Conservation (phyloP, 1,140 invertebrate species). For the Calliphora vicina region DNA sequence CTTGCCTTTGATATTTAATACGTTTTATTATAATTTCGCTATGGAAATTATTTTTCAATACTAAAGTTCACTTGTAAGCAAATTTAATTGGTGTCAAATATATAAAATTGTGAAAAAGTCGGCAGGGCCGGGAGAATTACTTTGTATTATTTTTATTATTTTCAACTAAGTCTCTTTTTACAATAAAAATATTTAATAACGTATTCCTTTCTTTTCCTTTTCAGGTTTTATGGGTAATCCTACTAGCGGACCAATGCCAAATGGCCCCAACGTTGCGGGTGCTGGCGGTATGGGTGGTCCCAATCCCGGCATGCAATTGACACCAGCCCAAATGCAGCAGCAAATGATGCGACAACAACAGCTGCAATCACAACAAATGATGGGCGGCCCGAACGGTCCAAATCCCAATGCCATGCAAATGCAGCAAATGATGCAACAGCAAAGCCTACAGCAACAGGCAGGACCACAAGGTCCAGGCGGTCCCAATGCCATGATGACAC, state of each 20-base stretch:
- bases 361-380: conserved; percentile 42
- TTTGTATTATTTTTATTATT: too few relatives aligned
- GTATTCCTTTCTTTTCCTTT: conserved; percentile 5
- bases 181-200: background rate
- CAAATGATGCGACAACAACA: conserved; percentile 63
- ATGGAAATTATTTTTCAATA: too few relatives aligned
- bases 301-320: conserved; percentile 67
- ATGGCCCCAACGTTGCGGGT: conserved; percentile 46
- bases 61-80: too few relatives aligned
- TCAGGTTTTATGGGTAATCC: conserved; percentile 58
- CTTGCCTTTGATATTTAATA: too few relatives aligned
- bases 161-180: too few relatives aligned
- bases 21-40: too few relatives aligned
- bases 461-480: conserved; percentile 49
- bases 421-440: conserved; percentile 45
- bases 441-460: conserved; percentile 43
- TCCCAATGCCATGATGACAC: conserved; percentile 52
- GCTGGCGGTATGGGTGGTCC: conserved; percentile 46
- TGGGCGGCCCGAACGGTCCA: conserved; percentile 32
- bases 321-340: conserved; percentile 64
- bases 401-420: conserved; percentile 50
- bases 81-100: too few relatives aligned
- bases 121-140: too few relatives aligned
- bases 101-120: too few relatives aligned
- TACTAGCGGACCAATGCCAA: conserved; percentile 46